Base-by-base conservation (phyloP, 2,113 vertebrate species). In the Nycticorax nycticorax region DNA sequence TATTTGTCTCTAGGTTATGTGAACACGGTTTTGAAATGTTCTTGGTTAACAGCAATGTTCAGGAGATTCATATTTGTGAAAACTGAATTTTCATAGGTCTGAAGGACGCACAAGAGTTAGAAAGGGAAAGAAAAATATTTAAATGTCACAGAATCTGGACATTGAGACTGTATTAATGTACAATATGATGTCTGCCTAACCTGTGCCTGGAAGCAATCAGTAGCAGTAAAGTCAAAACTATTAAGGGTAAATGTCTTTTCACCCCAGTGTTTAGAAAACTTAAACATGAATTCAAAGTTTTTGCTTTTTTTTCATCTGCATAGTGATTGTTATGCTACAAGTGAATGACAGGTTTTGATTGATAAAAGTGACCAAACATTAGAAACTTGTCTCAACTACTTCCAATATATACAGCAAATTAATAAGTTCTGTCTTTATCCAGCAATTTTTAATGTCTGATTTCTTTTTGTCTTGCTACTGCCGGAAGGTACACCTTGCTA, bases 401-500 rank as follows among this genome's bases (percentile, higher is more conserved):
- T 86, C 59, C 14, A 37, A 5, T 52, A 41, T 73, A 20, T 67
- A 63, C 7, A 71, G 27, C 5, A 76, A 85, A 68, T 84, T 47
- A 74, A 5, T 68, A 85, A 69, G 5, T 71, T 95, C 30, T 80
- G 43, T 77, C 41, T 88, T 86, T 88, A 33, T 86, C 33, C 52
- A 64, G 39, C 91, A 30, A n/a, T 94, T 93, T 85, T 92, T 92
- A 96, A 91, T 81, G 13, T 74, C 47, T 93, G 53, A 35, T 91
- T 95, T 90, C 73, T 95, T 93, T 96, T 84, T 93, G 39, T 55
- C 64, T 84, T 93, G 85, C 82, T 94, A 43, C 93, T 95, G 17
- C 64, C 1, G 8, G 76, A 94, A 95, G 88, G 80, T 92, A 60
- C 87, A 3, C 7, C 77, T 96, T 93, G 60, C 85, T 96, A 84